Evolutionary conservation across 2,888 invertebrate genomes (phyloP), one percentile per base, ranked within the genome.

Genomic region (Euclidia mi): DNA sequence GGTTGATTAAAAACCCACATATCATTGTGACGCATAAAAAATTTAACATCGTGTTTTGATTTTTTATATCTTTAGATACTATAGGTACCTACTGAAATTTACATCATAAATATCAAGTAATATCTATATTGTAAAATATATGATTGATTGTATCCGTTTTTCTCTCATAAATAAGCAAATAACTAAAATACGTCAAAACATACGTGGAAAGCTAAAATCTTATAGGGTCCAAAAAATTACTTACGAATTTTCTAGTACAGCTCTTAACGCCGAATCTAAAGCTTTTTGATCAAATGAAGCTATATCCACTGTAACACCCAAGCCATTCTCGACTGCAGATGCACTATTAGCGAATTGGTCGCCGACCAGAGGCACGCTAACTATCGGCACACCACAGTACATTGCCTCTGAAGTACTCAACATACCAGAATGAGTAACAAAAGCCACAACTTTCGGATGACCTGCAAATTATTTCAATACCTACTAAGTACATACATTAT

Each of bases 381-480:
- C 69, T 37, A 94, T 82, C 18, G 95, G 81, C 6, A 81, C 78
- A 17, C 78, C 81, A 48, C 76, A 80, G 56, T 95, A 89, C 29
- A 94, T 88, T 2, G 95, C 93, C 73, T 95, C 95, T 2, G 89
- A 91, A 6, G 90, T 87, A 46, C 95, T 94, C 51, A 95, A 76
- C 70, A 95, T 89, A 6, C 95, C 95, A 14, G 93, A 95, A 65
- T 95, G 95, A 0, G 92, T 87, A 29, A 95, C 88, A 71, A 95
- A 95, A 1, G 88, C 93, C 65, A 88, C 84, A 4, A 95, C 91
- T 51, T 95, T 95, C 3, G 92, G 90, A 76, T 95, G 94, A 78
- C 91, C 95, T 95, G 64, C 1, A 48, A 58, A 44, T n/a, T n/a
- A n/a, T n/a, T n/a, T n/a, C n/a, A 50, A 62, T 28, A 6, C n/a